Evolutionary conservation across 1,140 invertebrate genomes (phyloP), one percentile per base, ranked within the genome.

Genomic region (Drosophila bocqueti): DNA sequence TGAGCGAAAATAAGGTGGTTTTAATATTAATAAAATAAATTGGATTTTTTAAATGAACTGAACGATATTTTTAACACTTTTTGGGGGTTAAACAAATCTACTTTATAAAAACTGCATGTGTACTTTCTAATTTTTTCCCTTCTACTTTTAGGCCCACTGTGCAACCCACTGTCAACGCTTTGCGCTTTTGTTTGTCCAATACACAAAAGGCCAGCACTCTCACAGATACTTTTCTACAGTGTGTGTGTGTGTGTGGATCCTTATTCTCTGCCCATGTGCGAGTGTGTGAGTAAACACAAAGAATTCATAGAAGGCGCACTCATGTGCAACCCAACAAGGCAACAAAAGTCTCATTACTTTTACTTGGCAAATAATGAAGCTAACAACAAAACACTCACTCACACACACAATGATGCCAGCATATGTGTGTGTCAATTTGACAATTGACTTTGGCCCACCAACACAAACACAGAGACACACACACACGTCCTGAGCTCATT

Each of bases 311-410:
- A 78, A 87, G 84, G 81, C 77, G 84, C 85, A 89, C 77, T 90
- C 84, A 89, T 89, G 84, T 89, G 84, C 81, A 84, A 89, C 84
- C 76, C 85, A 89, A 89, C 84, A 89, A 89, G 81, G 80, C 84
- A 87, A 87, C 84, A 89, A 89, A 89, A 89, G 84, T 89, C 84
- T 89, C 84, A 89, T 89, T 89, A 89, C 84, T 89, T 89, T 89
- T 89, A 89, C 85, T 89, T 90, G 84, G 84, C 84, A 87, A 87
- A 87, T 87, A 87, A 87, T 87, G 81, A 87, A 89, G 84, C 84
- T 66, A 83, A 84, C 84, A 84, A 66, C 62, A 76, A 76, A 49
- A 45, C 45, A 29, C 16, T 31, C 52, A 26, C 29, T 54, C 52
- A 57, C 47, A 73, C 29, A 65, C 34, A 68, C 46, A 31, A 62